A percentile compares a stretch with the other conserved stretches of the same genome.
phyloP scores from a whole-genome alignment of 2,888 invertebrate genomes.

The Pharmacophagus antenor region DNA sequence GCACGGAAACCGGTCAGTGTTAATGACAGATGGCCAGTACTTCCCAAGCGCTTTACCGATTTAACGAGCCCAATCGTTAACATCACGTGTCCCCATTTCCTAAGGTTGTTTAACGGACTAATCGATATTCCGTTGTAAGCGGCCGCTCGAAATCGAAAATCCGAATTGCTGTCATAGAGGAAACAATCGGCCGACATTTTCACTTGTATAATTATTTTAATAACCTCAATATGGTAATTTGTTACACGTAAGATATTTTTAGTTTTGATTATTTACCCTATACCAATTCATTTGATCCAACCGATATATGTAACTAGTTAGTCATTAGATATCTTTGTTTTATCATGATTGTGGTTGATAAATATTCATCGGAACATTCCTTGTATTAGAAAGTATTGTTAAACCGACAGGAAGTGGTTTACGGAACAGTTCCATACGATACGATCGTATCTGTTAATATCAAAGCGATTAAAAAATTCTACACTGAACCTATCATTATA shows the following conservation, averaged over 20 bases:
- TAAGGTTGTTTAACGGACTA: slow-evolving; percentile 12
- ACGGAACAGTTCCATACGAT: background rate
- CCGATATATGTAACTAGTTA: background rate
- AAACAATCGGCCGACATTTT: slow-evolving; percentile 6
- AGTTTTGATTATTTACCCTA: background rate
- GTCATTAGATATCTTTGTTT: too few species aligned
- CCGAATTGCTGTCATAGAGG: background rate
- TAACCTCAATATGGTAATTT: background rate
- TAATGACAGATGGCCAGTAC: background rate
- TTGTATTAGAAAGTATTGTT: too few species aligned
- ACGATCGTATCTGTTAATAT: background rate
- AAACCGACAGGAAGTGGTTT: too few species aligned
- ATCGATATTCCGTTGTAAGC: slow-evolving; percentile 33
- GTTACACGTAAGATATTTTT: background rate
- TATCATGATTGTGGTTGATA: too few species aligned
- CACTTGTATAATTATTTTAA: slow-evolving; percentile 7
- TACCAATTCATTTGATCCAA: background rate
- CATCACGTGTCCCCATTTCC: slow-evolving; percentile 14
- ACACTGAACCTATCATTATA: too few species aligned
- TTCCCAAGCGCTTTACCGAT: slow-evolving; percentile 6
- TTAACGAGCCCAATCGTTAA: slow-evolving; percentile 23
- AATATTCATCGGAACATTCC: too few species aligned
- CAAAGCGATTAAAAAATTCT: background rate
- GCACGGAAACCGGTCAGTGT: too few species aligned
- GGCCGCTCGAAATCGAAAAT: slow-evolving; percentile 3